Percentiles rank a stretch among this genome's conserved stretches.
Evolutionary conservation across 2,797 vertebrate genomes (phyloP).

Genomic region (Lithobates sylvaticus): DNA sequence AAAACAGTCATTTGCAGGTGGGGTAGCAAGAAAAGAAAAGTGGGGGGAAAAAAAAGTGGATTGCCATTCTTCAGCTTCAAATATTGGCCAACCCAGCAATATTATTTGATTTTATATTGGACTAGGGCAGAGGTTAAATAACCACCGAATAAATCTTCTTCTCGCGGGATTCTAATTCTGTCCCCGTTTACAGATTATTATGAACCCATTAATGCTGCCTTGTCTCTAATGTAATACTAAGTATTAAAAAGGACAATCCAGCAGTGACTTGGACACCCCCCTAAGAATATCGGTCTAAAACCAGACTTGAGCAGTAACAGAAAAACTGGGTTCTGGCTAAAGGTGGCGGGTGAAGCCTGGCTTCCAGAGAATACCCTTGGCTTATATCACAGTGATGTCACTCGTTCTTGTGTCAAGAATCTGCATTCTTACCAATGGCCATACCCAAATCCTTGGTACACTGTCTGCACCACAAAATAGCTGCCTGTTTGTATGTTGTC

Average conservation of each 20-base stretch:
- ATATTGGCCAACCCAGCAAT: neutral
- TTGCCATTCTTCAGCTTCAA: neutral
- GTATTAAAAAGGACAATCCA: too few species aligned
- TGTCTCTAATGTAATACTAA: too few species aligned
- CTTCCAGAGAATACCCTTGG: too few species aligned
- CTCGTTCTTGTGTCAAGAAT: neutral
- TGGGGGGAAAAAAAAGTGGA: neutral
- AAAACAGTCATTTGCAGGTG: neutral
- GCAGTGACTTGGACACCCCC: too few species aligned
- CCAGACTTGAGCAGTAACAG: too few species aligned
- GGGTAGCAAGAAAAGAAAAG: constrained; percentile 3
- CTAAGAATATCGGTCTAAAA: too few species aligned
- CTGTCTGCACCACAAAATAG: neutral
- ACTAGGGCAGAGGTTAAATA: neutral
- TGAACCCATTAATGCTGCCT: neutral
- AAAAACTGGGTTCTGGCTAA: neutral
- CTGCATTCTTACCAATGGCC: too few species aligned
- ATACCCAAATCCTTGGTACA: too few species aligned
- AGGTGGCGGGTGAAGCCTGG: neutral
- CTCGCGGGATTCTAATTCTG: neutral
- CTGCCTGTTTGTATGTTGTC: neutral
- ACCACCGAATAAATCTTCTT: neutral
- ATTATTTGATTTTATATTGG: neutral
- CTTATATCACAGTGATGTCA: neutral
- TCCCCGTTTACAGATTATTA: neutral